These are phyloP conservation scores for Bursaphelenchus okinawaensis DNA, from an alignment of 2,888 invertebrate species.

Conservation along the genomic window DNA sequence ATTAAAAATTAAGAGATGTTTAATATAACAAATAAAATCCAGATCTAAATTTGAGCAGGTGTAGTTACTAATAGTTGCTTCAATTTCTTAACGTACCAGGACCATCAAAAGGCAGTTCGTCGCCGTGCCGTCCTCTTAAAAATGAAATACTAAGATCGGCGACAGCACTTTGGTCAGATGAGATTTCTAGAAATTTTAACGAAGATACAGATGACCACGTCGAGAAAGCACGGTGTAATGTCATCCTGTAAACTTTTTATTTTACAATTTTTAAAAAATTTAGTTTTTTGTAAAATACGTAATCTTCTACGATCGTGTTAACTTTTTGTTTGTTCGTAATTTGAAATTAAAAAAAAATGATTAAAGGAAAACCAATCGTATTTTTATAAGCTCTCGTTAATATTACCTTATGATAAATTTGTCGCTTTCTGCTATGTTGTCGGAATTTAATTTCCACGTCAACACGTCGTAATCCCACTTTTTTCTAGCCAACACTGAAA, in stretches of 20 bases:
- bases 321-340: no score
- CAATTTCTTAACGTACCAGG: constrained; percentile 26
- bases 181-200: constrained; percentile 33
- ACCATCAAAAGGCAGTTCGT: constrained; percentile 52
- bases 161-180: constrained; percentile 7
- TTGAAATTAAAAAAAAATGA: no score
- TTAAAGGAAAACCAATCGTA: no score
- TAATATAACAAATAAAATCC: not conserved
- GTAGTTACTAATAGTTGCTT: no score
- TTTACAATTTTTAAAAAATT: no score
- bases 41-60: not conserved
- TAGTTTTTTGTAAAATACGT: no score
- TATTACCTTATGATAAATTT: constrained; percentile 30
- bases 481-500: constrained; percentile 22
- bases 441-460: constrained; percentile 22
- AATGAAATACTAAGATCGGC: constrained; percentile 43
- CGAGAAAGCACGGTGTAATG: constrained; percentile 51
- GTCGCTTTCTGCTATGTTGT: constrained; percentile 23
- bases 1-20: not conserved
- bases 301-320: not conserved
- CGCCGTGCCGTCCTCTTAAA: constrained; percentile 45
- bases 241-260: constrained; percentile 47
- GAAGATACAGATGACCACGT: constrained; percentile 45
- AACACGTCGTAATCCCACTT: constrained; percentile 26
- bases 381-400: constrained; percentile 2